Conservation (phyloP, 2,113 vertebrate species). For the Alaudala cheleensis region DNA sequence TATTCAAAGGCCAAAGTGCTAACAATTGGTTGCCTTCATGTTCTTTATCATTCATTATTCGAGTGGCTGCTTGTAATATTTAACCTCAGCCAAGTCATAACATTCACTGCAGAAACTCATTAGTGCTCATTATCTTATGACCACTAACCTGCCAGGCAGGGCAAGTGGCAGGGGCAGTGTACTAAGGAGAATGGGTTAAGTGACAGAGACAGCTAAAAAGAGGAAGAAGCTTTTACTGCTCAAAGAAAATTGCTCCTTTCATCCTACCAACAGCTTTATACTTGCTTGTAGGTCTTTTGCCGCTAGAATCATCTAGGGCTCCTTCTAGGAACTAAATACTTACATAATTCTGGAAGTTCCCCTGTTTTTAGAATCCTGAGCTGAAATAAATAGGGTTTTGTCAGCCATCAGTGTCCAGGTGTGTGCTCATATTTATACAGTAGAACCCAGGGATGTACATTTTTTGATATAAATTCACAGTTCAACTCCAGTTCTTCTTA, state of each 20-base stretch:
- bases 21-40: neutral
- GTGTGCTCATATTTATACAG: fast-evolving
- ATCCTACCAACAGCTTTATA: neutral
- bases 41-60: conserved; percentile 26
- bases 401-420: neutral
- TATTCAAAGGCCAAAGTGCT: neutral
- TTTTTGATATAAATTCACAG: neutral
- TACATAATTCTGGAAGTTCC: neutral
- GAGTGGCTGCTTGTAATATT: conserved; percentile 8
- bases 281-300: neutral
- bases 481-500: neutral
- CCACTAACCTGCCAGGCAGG: neutral
- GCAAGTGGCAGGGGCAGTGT: neutral
- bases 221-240: neutral
- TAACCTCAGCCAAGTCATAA: neutral
- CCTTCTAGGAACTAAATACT: neutral
- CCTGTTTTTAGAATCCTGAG: neutral
- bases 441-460: neutral
- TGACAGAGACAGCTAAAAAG: neutral
- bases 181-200: neutral
- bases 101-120: neutral
- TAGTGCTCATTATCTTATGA: conserved; percentile 14
- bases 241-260: neutral
- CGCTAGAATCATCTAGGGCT: neutral
- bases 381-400: neutral